These are phyloP conservation scores for Numenius phaeopus DNA, from an alignment of 2,797 vertebrate species.

Conservation along the genomic window DNA sequence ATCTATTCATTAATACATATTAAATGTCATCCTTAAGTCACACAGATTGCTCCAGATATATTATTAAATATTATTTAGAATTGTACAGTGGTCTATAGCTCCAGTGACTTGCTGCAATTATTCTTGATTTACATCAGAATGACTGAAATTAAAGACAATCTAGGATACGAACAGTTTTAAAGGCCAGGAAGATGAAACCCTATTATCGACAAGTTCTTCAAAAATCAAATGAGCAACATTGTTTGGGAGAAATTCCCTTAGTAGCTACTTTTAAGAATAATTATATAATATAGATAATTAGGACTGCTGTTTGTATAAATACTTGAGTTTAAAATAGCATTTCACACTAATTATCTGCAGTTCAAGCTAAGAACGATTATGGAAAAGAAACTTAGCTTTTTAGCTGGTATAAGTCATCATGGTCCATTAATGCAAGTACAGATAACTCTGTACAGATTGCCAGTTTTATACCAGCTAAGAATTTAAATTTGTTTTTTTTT, in stretches of 20 bases:
- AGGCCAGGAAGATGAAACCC: neutral
- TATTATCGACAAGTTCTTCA: neutral
- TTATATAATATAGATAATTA: neutral
- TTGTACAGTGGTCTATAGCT: neutral
- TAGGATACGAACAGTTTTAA: neutral
- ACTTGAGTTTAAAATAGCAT: neutral
- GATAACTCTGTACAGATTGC: neutral
- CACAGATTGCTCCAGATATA: neutral
- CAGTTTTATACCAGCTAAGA: neutral
- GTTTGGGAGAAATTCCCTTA: neutral
- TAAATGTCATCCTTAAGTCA: neutral
- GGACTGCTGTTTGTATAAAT: neutral
- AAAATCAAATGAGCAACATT: neutral
- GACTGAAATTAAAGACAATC: neutral
- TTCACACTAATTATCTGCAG: neutral
- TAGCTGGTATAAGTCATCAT: neutral
- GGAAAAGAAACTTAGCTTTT: neutral
- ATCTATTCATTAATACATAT: neutral
- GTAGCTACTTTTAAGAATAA: neutral
- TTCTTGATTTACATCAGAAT: neutral
- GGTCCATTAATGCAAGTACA: neutral
- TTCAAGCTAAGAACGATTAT: neutral
- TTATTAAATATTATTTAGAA: neutral
- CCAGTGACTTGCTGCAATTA: neutral
- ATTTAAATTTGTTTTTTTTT: neutral